Base-by-base conservation (phyloP, 2,113 vertebrate species). In the Corythaixoides concolor region DNA sequence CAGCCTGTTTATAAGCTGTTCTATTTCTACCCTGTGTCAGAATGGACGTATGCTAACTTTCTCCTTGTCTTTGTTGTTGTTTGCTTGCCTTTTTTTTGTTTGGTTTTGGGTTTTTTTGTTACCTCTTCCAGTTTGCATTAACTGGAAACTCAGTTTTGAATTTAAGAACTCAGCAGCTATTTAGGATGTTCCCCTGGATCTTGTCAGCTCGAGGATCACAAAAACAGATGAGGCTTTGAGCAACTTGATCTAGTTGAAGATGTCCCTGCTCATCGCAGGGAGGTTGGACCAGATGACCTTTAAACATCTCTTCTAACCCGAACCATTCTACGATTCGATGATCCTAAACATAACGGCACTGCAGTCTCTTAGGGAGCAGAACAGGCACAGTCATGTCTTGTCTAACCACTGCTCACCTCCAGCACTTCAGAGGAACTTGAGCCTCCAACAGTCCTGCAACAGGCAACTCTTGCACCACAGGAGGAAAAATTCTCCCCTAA, bases 41-140 rank as follows among this genome's bases (percentile, higher is more conserved):
- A 39, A 73, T 3, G 6, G 8, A 2, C 2, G 1, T 19, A 5
- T 9, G 27, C 24, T 33, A 67, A 37, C 11, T 52, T 24, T 11
- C n/a, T 85, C 23, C 37, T 50, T 53, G n/a, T 35, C 27, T 56
- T 45, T 35, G 30, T 32, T 79, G 16, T 20, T 43, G 55, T 39
- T 66, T 32, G 4, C 24, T 68, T 70, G 21, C 21, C 30, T 37
- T 39, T 27, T 11, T 15, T 49, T 0, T 43, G n/a, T 43, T 43
- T 39, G 39, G n/a, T n/a, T n/a, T 39, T 39, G 39, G 8, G 39
- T 39, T 43, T 37, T 39, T 27, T 11, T 15, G 30, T 70, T 39
- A 20, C 11, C 22, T 76, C 43, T 89, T 56, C 72, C 30, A 47
- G 37, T 59, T 33, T 49, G 27, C 43, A 55, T 16, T 70, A 89